Evolutionary conservation across 2,113 vertebrate genomes (phyloP).

Genomic region (Ophiodon elongatus): DNA sequence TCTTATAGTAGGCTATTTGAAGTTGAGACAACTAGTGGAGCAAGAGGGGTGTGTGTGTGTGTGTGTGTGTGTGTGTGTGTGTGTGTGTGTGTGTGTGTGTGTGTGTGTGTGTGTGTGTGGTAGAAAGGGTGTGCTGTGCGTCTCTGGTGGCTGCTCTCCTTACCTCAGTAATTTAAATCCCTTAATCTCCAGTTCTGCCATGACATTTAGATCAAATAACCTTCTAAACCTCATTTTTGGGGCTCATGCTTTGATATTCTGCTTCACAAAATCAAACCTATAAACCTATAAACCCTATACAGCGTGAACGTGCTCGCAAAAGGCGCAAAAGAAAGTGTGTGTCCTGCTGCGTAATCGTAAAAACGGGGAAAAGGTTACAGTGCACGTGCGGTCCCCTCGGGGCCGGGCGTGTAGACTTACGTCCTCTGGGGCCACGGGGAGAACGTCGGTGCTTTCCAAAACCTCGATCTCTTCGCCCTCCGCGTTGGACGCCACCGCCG

Average conservation of each 20-base stretch:
- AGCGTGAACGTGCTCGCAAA: background rate
- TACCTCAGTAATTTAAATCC: background rate
- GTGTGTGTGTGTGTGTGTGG: background rate
- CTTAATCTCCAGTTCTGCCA: background rate
- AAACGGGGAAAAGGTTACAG: background rate
- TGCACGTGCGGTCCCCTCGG: background rate
- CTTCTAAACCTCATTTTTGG: background rate
- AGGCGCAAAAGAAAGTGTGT: background rate
- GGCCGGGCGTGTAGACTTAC: conserved; percentile 79
- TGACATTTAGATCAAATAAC: background rate
- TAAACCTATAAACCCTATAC: background rate
- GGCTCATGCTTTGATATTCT: background rate
- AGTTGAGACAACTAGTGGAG: conserved; percentile 21
- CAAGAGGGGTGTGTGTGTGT: background rate
- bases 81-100: background rate
- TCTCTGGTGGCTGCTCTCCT: background rate
- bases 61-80: background rate
- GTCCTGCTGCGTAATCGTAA: background rate
- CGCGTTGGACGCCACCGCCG: conserved; percentile 88
- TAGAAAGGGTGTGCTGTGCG: background rate
- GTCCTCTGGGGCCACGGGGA: conserved; percentile 87
- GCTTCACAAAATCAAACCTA: background rate
- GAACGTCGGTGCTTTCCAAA: conserved; percentile 87
- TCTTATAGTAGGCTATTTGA: background rate
- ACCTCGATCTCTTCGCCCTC: conserved; percentile 92